Conservation (phyloP, 2,888 invertebrate genomes). For the Eristalinus aeneus region DNA sequence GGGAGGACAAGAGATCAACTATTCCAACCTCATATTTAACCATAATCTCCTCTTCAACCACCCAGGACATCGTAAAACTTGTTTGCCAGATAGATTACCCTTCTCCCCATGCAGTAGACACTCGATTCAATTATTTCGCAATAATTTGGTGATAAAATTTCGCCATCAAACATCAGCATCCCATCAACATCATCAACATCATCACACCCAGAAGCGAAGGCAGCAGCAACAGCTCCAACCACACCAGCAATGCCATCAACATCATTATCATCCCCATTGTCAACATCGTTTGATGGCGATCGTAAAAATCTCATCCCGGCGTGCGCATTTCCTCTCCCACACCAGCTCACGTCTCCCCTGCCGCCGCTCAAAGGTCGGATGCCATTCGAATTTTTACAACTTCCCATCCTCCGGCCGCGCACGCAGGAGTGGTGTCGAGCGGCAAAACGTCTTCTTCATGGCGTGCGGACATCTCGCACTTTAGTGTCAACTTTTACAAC, state of each 20-base stretch:
- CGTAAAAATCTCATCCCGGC: conserved; percentile 65
- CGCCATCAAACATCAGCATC: conserved; percentile 60
- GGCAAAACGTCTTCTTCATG: conserved; percentile 51
- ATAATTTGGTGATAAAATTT: conserved; percentile 68
- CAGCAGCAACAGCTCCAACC: conserved; percentile 58
- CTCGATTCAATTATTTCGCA: conserved; percentile 71
- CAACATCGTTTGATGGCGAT: conserved; percentile 70
- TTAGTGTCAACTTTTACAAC: conserved; percentile 75
- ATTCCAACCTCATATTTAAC: conserved; percentile 20
- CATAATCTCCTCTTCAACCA: conserved; percentile 32
- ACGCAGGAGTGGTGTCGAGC: conserved; percentile 25
- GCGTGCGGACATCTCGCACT: conserved; percentile 64
- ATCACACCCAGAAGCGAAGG: conserved; percentile 31
- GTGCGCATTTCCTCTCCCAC: not conserved
- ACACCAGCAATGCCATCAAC: conserved; percentile 40
- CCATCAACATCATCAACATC: conserved; percentile 39
- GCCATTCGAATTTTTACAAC: conserved; percentile 79
- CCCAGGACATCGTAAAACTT: conserved; percentile 59
- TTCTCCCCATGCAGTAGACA: conserved; percentile 5
- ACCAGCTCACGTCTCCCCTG: conserved; percentile 43
- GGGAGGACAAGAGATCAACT: conserved; percentile 13
- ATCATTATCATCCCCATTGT: conserved; percentile 69
- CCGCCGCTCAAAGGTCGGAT: conserved; percentile 50
- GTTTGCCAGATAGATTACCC: conserved; percentile 39
- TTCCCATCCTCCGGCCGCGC: conserved; percentile 72